Conservation (phyloP, 2,113 vertebrate species). For the Blennius ocellaris region DNA sequence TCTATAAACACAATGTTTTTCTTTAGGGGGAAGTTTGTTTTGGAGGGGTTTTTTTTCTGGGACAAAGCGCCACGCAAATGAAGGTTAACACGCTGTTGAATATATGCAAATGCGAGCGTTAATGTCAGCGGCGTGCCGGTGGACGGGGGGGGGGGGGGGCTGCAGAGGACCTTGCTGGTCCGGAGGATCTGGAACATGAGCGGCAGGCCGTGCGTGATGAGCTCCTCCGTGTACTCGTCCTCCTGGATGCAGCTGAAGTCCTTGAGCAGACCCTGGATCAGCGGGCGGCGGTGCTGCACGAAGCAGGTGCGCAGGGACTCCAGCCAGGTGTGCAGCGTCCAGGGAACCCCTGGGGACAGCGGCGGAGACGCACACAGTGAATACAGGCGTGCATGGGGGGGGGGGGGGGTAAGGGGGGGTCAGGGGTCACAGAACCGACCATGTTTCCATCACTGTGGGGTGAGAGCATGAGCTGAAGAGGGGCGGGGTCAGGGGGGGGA, state of each 20-base stretch:
- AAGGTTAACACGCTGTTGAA: conserved; percentile 47
- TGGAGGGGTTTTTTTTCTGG: background rate
- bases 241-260: conserved; percentile 86
- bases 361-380: conserved; percentile 31
- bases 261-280: conserved; percentile 85
- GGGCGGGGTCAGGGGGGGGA: too few relatives aligned
- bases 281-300: conserved; percentile 81
- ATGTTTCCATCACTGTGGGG: too few relatives aligned
- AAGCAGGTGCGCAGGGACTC: conserved; percentile 84
- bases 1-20: background rate
- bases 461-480: too few relatives aligned
- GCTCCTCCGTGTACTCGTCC: conserved; percentile 86
- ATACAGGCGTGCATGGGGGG: conserved; percentile 21
- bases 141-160: too few relatives aligned
- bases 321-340: conserved; percentile 87
- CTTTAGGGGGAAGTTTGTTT: background rate
- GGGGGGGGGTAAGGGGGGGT: background rate
- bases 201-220: conserved; percentile 85
- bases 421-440: conserved; percentile 60
- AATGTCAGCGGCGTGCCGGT: too few relatives aligned
- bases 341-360: conserved; percentile 82
- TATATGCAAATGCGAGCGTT: conserved; percentile 48
- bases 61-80: conserved; percentile 47
- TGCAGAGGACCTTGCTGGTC: conserved; percentile 84
- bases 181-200: conserved; percentile 87